phyloP scores from a whole-genome alignment of 2,113 vertebrate genomes.

The Camelus bactrianus region DNA sequence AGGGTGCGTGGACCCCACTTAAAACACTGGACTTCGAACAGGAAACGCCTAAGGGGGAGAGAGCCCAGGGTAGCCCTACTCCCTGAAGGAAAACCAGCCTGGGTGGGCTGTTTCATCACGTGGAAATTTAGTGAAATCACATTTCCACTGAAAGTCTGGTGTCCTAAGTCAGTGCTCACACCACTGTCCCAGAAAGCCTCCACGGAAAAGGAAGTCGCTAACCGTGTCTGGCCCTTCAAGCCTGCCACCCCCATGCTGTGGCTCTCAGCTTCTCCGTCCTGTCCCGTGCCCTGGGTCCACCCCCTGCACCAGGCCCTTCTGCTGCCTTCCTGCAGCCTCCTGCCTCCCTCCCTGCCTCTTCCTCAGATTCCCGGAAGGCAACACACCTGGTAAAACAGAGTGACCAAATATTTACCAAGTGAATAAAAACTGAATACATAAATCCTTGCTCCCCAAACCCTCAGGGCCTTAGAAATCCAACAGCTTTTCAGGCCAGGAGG shows the following conservation, averaged over 20 bases:
- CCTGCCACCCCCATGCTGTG: fast-evolving
- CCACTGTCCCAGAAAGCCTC: neutral
- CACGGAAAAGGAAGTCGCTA: neutral
- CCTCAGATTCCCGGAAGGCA: neutral
- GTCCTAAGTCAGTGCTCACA: neutral
- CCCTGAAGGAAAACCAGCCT: neutral
- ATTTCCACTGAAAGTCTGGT: neutral
- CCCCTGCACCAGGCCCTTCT: neutral
- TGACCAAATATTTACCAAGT: neutral
- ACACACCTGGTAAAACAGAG: neutral
- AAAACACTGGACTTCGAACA: neutral
- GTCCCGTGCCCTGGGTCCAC: neutral
- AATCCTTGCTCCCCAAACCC: neutral
- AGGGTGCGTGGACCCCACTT: fast-evolving
- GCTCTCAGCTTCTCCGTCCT: neutral
- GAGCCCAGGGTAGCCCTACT: too few species aligned
- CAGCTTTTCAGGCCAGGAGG: neutral
- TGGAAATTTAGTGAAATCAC: too few species aligned
- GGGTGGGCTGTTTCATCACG: fast-evolving
- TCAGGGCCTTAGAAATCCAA: neutral
- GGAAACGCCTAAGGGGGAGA: neutral
- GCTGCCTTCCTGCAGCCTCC: neutral
- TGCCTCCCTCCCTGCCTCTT: neutral
- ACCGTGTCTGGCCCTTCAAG: too few species aligned
- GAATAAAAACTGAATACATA: neutral